A percentile compares a stretch with the other conserved stretches of the same genome.
phyloP scores from a whole-genome alignment of 2,113 vertebrate genomes.

The Picathartes gymnocephalus region DNA sequence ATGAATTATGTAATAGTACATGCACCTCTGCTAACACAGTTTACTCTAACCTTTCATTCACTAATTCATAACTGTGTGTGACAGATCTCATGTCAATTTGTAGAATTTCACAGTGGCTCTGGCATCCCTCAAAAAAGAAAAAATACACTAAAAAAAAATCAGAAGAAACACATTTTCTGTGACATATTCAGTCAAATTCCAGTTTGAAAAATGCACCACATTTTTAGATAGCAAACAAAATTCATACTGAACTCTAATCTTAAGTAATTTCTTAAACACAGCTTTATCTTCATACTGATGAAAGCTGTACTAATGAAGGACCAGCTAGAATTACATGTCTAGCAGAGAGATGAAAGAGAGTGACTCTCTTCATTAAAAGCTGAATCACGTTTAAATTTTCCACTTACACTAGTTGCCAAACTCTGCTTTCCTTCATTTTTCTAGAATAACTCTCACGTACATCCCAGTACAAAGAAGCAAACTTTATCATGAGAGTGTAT shows the following conservation, averaged over 20 bases:
- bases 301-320: conserved; percentile 59
- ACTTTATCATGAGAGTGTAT: not conserved
- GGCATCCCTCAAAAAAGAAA: not conserved
- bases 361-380: conserved; percentile 42
- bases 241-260: not conserved
- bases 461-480: not conserved
- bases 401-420: conserved; percentile 15
- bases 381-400: conserved; percentile 27
- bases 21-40: conserved; percentile 1
- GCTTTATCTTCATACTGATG: conserved; percentile 30
- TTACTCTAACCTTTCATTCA: not conserved
- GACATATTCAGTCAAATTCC: not conserved
- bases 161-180: not conserved
- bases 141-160: not conserved
- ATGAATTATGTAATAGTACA: conserved; percentile 14
- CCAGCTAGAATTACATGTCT: conserved; percentile 41
- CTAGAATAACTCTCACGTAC: not conserved
- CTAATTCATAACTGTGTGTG: not conserved
- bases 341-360: conserved; percentile 28
- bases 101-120: not conserved
- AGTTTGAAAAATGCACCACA: not conserved
- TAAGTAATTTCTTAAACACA: conserved; percentile 54
- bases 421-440: not conserved
- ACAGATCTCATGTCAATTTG: not conserved
- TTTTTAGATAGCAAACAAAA: conserved; percentile 25